phyloP scores from a whole-genome alignment of 2,888 invertebrate genomes.

The Conops quadrifasciatus region DNA sequence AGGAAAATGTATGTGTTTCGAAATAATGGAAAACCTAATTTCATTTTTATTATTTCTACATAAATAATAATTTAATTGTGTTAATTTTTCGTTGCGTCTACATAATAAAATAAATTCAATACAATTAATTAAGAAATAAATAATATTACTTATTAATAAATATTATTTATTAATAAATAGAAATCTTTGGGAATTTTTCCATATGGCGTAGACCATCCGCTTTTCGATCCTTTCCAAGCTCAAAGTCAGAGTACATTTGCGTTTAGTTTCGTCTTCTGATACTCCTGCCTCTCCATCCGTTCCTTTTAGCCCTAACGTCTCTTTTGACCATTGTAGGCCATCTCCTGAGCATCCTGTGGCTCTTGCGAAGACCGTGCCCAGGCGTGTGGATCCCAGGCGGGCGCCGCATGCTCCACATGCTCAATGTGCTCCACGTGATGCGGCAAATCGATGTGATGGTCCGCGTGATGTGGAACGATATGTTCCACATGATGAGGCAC shows the following conservation, averaged over 20 bases:
- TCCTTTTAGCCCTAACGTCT: conserved; percentile 47
- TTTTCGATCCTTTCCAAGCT: conserved; percentile 38
- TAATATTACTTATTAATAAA: conserved; percentile 43
- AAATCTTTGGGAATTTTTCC: conserved; percentile 52
- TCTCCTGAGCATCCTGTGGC: conserved; percentile 60
- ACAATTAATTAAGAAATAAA: conserved; percentile 41
- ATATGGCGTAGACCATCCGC: conserved; percentile 38
- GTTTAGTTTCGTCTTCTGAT: conserved; percentile 16
- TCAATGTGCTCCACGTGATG: conserved; percentile 67
- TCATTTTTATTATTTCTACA: conserved; percentile 6
- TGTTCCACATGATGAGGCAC: conserved; percentile 59
- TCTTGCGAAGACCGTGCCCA: conserved; percentile 71
- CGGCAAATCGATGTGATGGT: conserved; percentile 65
- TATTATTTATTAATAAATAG: conserved; percentile 39
- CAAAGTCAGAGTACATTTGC: not conserved
- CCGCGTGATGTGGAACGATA: conserved; percentile 66
- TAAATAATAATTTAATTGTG: conserved; percentile 16
- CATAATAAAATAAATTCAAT: conserved; percentile 43
- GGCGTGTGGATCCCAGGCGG: conserved; percentile 68
- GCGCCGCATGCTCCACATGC: conserved; percentile 66
- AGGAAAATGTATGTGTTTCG: no score
- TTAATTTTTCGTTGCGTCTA: conserved; percentile 45
- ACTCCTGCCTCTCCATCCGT: conserved; percentile 41
- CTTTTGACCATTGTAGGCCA: conserved; percentile 62
- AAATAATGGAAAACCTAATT: no score